phyloP scores from a whole-genome alignment of 1,140 invertebrate species.

The Drosophila oshimai region DNA sequence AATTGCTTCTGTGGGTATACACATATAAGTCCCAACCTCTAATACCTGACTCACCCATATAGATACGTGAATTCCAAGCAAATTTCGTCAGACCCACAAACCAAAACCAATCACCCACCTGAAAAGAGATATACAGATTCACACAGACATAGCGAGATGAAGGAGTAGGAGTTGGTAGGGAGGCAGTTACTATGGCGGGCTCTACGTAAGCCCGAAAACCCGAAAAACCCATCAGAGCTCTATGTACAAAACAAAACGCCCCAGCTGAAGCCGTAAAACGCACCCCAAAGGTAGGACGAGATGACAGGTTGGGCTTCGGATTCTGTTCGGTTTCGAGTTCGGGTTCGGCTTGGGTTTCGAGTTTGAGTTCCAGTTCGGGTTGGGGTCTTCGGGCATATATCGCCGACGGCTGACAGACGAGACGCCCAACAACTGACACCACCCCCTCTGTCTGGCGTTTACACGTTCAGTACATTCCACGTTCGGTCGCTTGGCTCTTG shows the following conservation, averaged over 20 bases:
- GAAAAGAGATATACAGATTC: slow-evolving; percentile 1
- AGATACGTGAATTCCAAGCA: slow-evolving; percentile 37
- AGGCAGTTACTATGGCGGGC: slow-evolving; percentile 23
- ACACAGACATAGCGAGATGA: neutral
- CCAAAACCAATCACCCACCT: slow-evolving; percentile 23
- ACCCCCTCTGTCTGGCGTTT: slow-evolving; percentile 5
- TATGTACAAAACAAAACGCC: slow-evolving; percentile 33
- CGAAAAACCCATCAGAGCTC: slow-evolving; percentile 41
- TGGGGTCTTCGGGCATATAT: slow-evolving; percentile 27
- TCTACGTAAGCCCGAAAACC: slow-evolving; percentile 42
- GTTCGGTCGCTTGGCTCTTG: slow-evolving; percentile 27
- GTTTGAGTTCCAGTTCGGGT: slow-evolving; percentile 5
- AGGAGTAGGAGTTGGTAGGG: neutral
- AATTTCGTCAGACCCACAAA: slow-evolving; percentile 40
- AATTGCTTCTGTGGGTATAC: neutral
- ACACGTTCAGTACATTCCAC: slow-evolving; percentile 30
- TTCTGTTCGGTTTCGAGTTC: neutral
- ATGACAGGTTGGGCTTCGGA: slow-evolving; percentile 36
- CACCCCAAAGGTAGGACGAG: slow-evolving; percentile 70
- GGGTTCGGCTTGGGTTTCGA: slow-evolving; percentile 5
- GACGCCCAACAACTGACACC: slow-evolving; percentile 15
- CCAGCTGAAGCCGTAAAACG: slow-evolving; percentile 41
- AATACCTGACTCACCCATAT: slow-evolving; percentile 25
- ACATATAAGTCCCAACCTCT: neutral
- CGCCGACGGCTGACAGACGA: slow-evolving; percentile 25